phyloP scores from a whole-genome alignment of 2,113 vertebrate genomes.

The Triplophysa siluroides region DNA sequence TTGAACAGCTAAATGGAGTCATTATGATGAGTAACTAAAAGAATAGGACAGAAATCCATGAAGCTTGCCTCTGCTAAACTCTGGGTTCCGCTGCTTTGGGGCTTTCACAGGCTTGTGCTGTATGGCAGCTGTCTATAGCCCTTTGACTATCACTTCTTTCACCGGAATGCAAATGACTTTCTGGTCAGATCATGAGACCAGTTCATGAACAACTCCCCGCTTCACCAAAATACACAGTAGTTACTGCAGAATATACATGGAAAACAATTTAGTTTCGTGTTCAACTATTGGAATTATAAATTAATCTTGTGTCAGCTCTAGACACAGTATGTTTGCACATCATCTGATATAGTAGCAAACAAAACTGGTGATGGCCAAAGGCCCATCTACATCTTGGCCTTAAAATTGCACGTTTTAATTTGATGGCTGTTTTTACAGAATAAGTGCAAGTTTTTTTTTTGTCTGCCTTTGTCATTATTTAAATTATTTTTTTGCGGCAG shows the following conservation, averaged over 20 bases:
- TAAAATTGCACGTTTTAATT: too few relatives aligned
- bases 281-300: not conserved
- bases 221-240: constrained; percentile 66
- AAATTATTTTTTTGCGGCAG: too few relatives aligned
- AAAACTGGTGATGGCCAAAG: too few relatives aligned
- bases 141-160: constrained; percentile 73
- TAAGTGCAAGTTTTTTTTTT: too few relatives aligned
- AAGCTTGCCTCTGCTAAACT: constrained; percentile 65
- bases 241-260: constrained; percentile 61
- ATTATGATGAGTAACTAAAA: constrained; percentile 84
- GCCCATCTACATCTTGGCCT: too few relatives aligned
- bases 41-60: constrained; percentile 71
- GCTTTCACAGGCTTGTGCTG: constrained; percentile 62
- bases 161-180: constrained; percentile 71
- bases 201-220: constrained; percentile 67
- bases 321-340: not conserved
- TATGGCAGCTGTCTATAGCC: constrained; percentile 71
- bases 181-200: constrained; percentile 70
- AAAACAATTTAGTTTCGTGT: constrained; percentile 50
- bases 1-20: constrained; percentile 81
- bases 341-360: too few relatives aligned
- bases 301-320: not conserved
- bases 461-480: too few relatives aligned
- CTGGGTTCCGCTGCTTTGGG: constrained; percentile 60
- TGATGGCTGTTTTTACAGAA: too few relatives aligned